A percentile compares a stretch with the other conserved stretches of the same genome.
Evolutionary conservation across 64 coral and sea anemone species (phyloP).

Genomic region (Pocillopora verrucosa): DNA sequence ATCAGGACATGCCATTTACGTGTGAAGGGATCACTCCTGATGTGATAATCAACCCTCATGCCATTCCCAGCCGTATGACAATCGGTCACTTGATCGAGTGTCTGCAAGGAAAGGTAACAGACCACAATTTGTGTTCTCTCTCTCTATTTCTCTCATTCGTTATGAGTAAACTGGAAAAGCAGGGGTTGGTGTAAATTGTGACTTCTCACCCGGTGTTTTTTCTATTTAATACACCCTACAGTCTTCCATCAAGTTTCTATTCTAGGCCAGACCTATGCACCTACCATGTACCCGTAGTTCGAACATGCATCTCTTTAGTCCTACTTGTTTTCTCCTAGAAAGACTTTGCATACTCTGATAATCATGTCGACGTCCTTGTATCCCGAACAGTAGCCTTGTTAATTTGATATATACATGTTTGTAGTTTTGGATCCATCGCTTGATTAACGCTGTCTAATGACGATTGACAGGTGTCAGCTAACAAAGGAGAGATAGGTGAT

Average conservation of each 20-base stretch:
- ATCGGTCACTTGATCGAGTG: constrained; percentile 99
- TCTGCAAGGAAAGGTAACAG: constrained; percentile 91
- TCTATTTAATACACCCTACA: too few relatives aligned
- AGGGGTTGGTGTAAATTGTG: too few relatives aligned
- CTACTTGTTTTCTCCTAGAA: too few relatives aligned
- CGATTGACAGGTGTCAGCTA: constrained; percentile 84
- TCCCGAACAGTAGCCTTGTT: too few relatives aligned
- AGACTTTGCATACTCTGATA: too few relatives aligned
- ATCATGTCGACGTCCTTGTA: too few relatives aligned
- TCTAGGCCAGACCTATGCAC: too few relatives aligned
- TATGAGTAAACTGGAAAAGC: not conserved
- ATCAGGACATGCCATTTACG: constrained; percentile 96
- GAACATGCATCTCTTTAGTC: too few relatives aligned
- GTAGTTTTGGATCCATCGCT: not conserved
- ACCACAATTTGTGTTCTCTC: not conserved
- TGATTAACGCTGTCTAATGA: not conserved
- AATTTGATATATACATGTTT: too few relatives aligned
- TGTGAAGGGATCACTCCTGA: constrained; percentile 96
- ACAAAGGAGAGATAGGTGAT: constrained; percentile 98
- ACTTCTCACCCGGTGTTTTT: too few relatives aligned
- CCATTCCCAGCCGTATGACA: constrained; percentile 99
- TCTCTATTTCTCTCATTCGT: not conserved
- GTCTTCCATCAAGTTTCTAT: too few relatives aligned
- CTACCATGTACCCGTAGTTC: too few relatives aligned
- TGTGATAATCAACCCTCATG: constrained; percentile 98